Evolutionary conservation across 1,140 invertebrate genomes (phyloP), one percentile per base, ranked within the genome.

Genomic region (Agrilus planipennis): DNA sequence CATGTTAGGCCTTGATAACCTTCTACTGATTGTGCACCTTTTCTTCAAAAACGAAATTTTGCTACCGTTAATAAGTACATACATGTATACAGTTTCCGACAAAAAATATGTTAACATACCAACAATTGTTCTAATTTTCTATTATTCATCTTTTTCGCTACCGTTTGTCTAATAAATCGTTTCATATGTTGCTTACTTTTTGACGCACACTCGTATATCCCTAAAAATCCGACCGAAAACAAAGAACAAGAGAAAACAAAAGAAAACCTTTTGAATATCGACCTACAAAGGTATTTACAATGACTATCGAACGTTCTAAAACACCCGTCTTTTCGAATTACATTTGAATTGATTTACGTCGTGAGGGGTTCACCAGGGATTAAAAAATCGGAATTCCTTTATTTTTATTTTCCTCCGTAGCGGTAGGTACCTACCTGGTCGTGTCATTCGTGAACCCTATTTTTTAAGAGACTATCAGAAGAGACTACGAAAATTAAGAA

Each of bases 21-120:
- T 44, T 40, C 57, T 58, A 58, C 54, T 60, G 57, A 60, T 60
- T 60, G 57, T 60, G 55, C 53, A 54, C 36, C 34, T 49, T 42
- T 39, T 42, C 45, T 35, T 44, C 20, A 41, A 31, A 46, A 28
- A 31, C n/a, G n/a, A 16, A n/a, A n/a, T 25, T n/a, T 25, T 25
- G 7, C 23, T 25, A 7, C 23, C 6, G 6, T 25, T 7, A n/a
- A 6, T 7, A 25, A 25, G n/a, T n/a, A 25, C 23, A 25, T n/a
- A 25, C 23, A 25, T 25, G 23, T 25, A 35, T 21, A 35, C 18
- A 35, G 14, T 15, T 22, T 12, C 10, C 31, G 14, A 35, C 22
- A 28, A 32, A 27, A 40, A 40, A 23, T 15, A 32, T 11, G 25
- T 22, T 35, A 35, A 35, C 21, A 19, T 35, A 35, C 25, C 20